phyloP scores from a whole-genome alignment of 1,140 invertebrate species.

The Drosophila pseudoobscura region DNA sequence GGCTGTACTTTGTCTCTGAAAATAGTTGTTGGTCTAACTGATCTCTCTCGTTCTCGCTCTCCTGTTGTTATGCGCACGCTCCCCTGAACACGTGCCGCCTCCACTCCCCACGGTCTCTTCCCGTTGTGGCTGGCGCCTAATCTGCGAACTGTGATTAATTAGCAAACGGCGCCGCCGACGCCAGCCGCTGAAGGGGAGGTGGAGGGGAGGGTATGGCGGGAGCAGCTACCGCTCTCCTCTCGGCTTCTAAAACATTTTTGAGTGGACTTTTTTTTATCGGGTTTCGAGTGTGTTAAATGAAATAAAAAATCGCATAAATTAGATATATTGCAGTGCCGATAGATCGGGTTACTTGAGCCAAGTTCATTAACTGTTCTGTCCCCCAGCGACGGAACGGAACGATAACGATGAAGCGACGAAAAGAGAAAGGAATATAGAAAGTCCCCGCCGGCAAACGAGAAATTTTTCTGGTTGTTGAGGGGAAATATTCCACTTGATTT shows the following conservation, averaged over 20 bases:
- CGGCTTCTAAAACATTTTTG: slow-evolving; percentile 56
- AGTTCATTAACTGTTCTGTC: slow-evolving; percentile 68
- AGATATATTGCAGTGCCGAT: slow-evolving; percentile 76
- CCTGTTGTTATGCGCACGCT: slow-evolving; percentile 33
- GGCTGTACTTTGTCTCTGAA: neutral
- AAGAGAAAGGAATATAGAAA: slow-evolving; percentile 63
- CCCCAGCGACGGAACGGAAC: too few species aligned
- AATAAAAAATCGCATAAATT: slow-evolving; percentile 78
- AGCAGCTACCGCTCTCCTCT: slow-evolving; percentile 57
- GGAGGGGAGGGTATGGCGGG: slow-evolving; percentile 19
- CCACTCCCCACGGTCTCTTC: slow-evolving; percentile 2
- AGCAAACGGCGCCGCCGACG: slow-evolving; percentile 57
- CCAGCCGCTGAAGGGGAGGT: slow-evolving; percentile 22
- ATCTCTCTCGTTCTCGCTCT: neutral
- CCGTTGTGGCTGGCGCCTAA: slow-evolving; percentile 61
- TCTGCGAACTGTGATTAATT: slow-evolving; percentile 77
- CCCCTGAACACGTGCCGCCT: slow-evolving; percentile 29
- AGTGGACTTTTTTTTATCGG: slow-evolving; percentile 71
- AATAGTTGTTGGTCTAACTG: neutral
- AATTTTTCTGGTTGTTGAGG: neutral
- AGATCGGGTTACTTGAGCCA: slow-evolving; percentile 76
- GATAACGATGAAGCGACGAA: slow-evolving; percentile 21
- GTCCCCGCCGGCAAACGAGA: slow-evolving; percentile 11
- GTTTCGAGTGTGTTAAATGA: slow-evolving; percentile 70
- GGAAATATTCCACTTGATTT: slow-evolving; percentile 61